phyloP scores from a whole-genome alignment of 2,797 vertebrate genomes.

The Chelidonichthys spinosus region DNA sequence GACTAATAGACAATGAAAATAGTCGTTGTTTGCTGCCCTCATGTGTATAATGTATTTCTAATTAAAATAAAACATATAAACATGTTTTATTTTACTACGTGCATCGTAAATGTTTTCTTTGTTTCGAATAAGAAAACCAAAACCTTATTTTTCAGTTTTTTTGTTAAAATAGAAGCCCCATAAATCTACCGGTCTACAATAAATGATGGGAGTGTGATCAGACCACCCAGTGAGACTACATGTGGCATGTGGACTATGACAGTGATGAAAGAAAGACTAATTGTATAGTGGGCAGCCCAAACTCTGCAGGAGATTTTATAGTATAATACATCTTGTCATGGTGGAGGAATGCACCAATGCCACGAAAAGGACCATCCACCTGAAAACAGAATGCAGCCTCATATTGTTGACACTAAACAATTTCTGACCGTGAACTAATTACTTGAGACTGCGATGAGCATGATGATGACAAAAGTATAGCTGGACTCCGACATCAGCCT shows the following conservation, averaged over 20 bases:
- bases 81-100: background rate
- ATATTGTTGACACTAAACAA: slow-evolving; percentile 4
- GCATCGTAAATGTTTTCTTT: background rate
- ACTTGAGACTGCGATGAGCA: background rate
- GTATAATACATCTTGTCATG: slow-evolving; percentile 40
- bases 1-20: background rate
- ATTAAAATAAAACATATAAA: background rate
- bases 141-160: accelerated
- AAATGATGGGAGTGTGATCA: background rate
- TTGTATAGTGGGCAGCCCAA: slow-evolving; percentile 37
- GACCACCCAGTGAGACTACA: slow-evolving; percentile 42
- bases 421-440: slow-evolving; percentile 7
- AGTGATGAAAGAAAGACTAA: slow-evolving; percentile 46
- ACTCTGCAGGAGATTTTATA: slow-evolving; percentile 35
- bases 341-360: slow-evolving; percentile 30
- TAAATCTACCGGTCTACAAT: slow-evolving; percentile 1
- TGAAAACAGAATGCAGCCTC: slow-evolving; percentile 18
- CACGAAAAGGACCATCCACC: slow-evolving; percentile 39
- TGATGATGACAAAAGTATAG: background rate
- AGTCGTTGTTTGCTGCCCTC: background rate
- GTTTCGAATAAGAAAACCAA: background rate
- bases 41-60: background rate
- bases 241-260: slow-evolving; percentile 20
- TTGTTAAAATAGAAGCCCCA: background rate
- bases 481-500: background rate